These are phyloP conservation scores for Nymphalis polychloros DNA, from an alignment of 2,888 invertebrate species.

Conservation along the genomic window DNA sequence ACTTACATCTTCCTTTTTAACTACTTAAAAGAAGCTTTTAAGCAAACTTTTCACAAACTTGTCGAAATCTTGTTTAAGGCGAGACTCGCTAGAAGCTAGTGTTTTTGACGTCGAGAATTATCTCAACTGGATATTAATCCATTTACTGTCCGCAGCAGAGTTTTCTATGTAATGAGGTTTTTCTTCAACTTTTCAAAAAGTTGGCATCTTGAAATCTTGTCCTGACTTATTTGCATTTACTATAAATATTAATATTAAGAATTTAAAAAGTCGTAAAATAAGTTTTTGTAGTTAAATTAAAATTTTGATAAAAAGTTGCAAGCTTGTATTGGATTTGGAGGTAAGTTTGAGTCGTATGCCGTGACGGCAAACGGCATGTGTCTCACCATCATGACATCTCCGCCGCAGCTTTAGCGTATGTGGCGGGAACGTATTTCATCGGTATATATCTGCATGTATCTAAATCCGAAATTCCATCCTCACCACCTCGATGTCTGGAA, in stretches of 20 bases:
- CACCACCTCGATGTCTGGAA: too few species aligned
- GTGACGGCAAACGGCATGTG: too few species aligned
- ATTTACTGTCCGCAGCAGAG: slow-evolving; percentile 20
- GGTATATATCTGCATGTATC: too few species aligned
- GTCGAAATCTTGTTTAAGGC: slow-evolving; percentile 24
- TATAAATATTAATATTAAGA: background rate
- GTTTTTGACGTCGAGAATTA: slow-evolving; percentile 26
- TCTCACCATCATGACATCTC: too few species aligned
- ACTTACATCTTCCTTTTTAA: background rate
- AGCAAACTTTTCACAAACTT: slow-evolving; percentile 23
- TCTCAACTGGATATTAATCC: slow-evolving; percentile 25
- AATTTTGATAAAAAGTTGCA: background rate
- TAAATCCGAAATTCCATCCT: too few species aligned
- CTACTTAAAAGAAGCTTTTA: slow-evolving; percentile 28
- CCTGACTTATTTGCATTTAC: slow-evolving; percentile 7
- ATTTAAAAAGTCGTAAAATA: background rate
- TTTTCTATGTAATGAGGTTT: slow-evolving; percentile 22
- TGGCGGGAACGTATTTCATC: too few species aligned
- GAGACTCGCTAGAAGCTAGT: slow-evolving; percentile 19
- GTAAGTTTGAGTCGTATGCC: too few species aligned
- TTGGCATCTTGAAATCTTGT: slow-evolving; percentile 8
- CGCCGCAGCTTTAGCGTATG: too few species aligned
- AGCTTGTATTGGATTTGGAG: too few species aligned
- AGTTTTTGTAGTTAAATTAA: background rate
- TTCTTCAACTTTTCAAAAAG: slow-evolving; percentile 10